Percentiles rank a stretch among this genome's conserved stretches.
These are phyloP conservation scores for Mythimna lalbum DNA, from an alignment of 2,888 invertebrate genomes.

Conservation along the genomic window DNA sequence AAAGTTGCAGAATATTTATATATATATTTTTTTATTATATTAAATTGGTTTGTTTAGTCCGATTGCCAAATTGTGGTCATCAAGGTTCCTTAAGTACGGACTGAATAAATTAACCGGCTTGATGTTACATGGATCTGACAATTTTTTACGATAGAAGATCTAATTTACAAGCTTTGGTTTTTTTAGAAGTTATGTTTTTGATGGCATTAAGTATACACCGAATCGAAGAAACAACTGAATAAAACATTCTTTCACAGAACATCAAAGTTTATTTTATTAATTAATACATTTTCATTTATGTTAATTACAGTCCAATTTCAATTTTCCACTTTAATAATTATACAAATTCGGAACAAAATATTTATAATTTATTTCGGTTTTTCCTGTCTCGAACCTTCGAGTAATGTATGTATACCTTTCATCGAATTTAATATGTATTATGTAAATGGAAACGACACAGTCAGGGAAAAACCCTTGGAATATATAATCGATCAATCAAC, in stretches of 20 bases:
- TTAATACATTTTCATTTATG: background rate
- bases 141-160: too few species aligned
- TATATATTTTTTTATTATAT: too few species aligned
- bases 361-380: conserved; percentile 22
- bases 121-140: too few species aligned
- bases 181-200: too few species aligned
- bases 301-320: conserved; percentile 7
- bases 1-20: too few species aligned
- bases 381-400: conserved; percentile 15
- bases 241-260: background rate
- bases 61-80: too few species aligned
- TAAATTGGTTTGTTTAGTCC: too few species aligned
- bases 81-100: too few species aligned
- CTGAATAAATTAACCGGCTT: too few species aligned
- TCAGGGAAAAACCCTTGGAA: conserved; percentile 38
- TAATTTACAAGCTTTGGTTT: too few species aligned
- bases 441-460: conserved; percentile 50
- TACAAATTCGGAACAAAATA: conserved; percentile 24
- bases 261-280: background rate
- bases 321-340: conserved; percentile 14
- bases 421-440: conserved; percentile 58
- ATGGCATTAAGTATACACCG: background rate
- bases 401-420: conserved; percentile 50
- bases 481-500: conserved; percentile 58
- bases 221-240: background rate